phyloP scores from a whole-genome alignment of 2,113 vertebrate species.

The Pachypanchax playfairii region DNA sequence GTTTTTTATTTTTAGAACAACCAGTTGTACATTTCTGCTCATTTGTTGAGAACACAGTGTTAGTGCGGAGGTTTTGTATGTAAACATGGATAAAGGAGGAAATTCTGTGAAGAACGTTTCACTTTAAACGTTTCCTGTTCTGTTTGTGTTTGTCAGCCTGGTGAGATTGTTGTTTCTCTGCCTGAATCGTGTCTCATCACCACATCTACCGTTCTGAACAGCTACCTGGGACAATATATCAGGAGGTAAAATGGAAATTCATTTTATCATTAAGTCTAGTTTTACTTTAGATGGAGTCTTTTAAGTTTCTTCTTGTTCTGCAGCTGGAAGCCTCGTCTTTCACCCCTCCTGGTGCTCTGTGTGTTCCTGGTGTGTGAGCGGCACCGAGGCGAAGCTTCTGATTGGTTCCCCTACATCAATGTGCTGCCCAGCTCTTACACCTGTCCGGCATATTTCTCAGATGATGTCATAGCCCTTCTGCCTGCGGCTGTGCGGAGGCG shows the following conservation, averaged over 20 bases:
- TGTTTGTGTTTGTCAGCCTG: slow-evolving; percentile 75
- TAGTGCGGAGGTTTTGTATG: too few relatives aligned
- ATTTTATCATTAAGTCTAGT: accelerated
- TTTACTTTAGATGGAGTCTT: neutral
- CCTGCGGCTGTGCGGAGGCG: slow-evolving; percentile 73
- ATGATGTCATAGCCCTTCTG: slow-evolving; percentile 75
- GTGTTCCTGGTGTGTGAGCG: slow-evolving; percentile 89
- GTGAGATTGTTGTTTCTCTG: slow-evolving; percentile 86
- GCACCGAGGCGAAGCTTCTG: slow-evolving; percentile 77
- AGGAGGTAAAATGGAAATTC: slow-evolving; percentile 66
- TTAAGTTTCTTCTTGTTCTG: neutral
- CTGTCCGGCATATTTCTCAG: slow-evolving; percentile 83
- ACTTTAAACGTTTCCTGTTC: too few relatives aligned
- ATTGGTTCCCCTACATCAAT: slow-evolving; percentile 90
- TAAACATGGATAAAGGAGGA: too few relatives aligned
- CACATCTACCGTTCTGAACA: slow-evolving; percentile 84
- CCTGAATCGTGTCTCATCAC: slow-evolving; percentile 92
- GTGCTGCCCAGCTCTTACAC: slow-evolving; percentile 84
- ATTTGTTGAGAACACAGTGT: too few relatives aligned
- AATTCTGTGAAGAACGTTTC: too few relatives aligned
- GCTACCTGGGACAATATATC: slow-evolving; percentile 85
- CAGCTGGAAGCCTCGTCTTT: slow-evolving; percentile 78
- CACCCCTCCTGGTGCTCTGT: slow-evolving; percentile 87
- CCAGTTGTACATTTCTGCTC: too few relatives aligned
- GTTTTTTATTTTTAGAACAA: too few relatives aligned